phyloP scores from a whole-genome alignment of 2,113 vertebrate species.

The Odontesthes bonariensis region DNA sequence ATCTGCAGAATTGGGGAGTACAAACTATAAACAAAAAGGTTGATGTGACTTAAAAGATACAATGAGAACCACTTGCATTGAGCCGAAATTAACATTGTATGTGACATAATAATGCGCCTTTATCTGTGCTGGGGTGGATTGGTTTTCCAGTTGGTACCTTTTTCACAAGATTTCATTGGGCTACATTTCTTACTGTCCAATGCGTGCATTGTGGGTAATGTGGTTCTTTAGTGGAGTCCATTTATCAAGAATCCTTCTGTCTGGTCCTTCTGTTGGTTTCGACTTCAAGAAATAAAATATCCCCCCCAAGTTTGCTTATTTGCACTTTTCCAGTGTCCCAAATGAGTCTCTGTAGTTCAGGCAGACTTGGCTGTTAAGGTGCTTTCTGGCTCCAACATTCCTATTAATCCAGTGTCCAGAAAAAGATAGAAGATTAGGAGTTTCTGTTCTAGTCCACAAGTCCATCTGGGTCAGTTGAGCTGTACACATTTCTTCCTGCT shows the following conservation, averaged over 20 bases:
- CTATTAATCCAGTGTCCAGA: conserved; percentile 15
- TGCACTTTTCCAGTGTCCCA: conserved; percentile 10
- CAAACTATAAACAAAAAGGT: conserved; percentile 22
- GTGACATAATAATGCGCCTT: neutral
- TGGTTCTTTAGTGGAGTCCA: conserved; percentile 34
- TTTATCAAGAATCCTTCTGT: conserved; percentile 8
- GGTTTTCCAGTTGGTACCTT: conserved; percentile 12
- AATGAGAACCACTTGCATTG: conserved; percentile 15
- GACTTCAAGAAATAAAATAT: conserved; percentile 19
- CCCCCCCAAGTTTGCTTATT: conserved; percentile 20
- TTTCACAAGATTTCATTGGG: conserved; percentile 20
- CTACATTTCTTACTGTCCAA: conserved; percentile 18
- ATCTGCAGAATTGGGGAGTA: neutral
- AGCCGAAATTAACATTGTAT: conserved; percentile 2
- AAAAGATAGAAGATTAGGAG: conserved; percentile 25
- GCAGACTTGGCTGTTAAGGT: conserved; percentile 55
- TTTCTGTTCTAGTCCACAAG: neutral
- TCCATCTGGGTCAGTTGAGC: conserved; percentile 34
- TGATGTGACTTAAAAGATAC: conserved; percentile 14
- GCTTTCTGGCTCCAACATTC: conserved; percentile 44
- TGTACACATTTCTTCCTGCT: conserved; percentile 58
- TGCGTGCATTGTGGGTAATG: conserved; percentile 56
- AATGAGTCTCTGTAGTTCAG: conserved; percentile 31
- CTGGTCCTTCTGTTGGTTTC: conserved; percentile 19
- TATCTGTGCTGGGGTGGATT: conserved; percentile 3